Base-by-base conservation (phyloP, 2,888 invertebrate genomes). In the Drosophila rubida region DNA sequence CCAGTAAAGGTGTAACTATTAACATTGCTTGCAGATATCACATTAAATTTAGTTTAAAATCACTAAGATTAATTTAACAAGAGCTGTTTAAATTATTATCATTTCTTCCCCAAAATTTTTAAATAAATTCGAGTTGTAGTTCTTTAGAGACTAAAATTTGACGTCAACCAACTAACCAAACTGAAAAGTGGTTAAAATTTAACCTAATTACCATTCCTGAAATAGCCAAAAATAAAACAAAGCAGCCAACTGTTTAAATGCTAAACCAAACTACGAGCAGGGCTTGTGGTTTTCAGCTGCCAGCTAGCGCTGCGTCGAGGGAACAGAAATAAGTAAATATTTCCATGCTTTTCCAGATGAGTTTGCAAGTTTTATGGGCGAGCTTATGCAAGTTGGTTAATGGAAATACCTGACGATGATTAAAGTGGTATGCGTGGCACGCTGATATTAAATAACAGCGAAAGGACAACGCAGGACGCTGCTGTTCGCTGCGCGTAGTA, bases 161-260 rank as follows among this genome's bases (percentile, higher is more conserved):
- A 35, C 8, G 13, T n/a, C 35, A 35, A 35, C 1, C 6, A 35
- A 13, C 5, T n/a, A n/a, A n/a, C n/a, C n/a, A 19, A 19, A 19
- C 1, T 19, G 35, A 37, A 37, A 14, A 25, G 1, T 27, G 16
- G 27, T 39, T 41, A 7, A 25, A 16, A 0, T 27, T n/a, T 27
- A 41, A 27, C 27, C 51, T 8, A 44, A 23, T 45, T 42, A 30
- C 11, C 6, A 22, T 41, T 27, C 41, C 27, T 41, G n/a, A 27
- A 25, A 53, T 27, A 8, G 13, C 6, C 3, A n/a, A 19, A 37
- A 19, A 2, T 9, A 3, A 44, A 23, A 44, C 2, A 16, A 13
- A 27, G 35, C 35, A 23, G n/a, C 14, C 30, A 69, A 35, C 22
- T 44, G 42, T 48, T 37, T 19, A 61, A 67, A 61, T 55, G n/a